Evolutionary conservation across 2,888 invertebrate genomes (phyloP).

Genomic region (Glaucopsyche alexis): DNA sequence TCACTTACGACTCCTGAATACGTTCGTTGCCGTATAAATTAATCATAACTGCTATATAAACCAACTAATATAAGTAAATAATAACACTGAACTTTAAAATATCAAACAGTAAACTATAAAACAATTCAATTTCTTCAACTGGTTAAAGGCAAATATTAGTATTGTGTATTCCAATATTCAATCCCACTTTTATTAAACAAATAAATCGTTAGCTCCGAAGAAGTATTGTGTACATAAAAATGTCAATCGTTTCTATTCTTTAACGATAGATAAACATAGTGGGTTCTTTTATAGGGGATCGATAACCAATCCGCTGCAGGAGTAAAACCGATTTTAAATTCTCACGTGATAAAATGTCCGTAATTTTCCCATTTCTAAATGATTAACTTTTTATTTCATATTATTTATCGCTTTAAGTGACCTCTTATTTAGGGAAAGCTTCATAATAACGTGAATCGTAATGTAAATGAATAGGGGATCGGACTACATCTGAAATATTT

Average conservation of each 20-base stretch:
- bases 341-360: conserved; percentile 25
- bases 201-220: conserved; percentile 14
- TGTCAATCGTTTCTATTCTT: conserved; percentile 28
- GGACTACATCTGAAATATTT: too few species aligned
- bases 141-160: not conserved
- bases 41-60: too few species aligned
- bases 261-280: conserved; percentile 26
- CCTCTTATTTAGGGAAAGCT: not conserved
- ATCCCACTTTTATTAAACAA: conserved; percentile 6
- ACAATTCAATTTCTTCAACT: not conserved
- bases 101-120: not conserved
- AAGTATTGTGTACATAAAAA: conserved; percentile 20
- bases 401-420: not conserved
- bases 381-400: not conserved
- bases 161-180: conserved; percentile 6
- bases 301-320: conserved; percentile 13
- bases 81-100: too few species aligned
- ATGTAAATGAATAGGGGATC: too few species aligned
- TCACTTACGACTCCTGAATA: too few species aligned
- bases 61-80: too few species aligned
- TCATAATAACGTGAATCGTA: too few species aligned
- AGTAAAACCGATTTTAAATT: conserved; percentile 22
- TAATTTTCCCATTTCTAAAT: conserved; percentile 20
- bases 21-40: too few species aligned
- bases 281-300: conserved; percentile 24